Conservation (phyloP, 2,888 invertebrate species). For the Acleris emargana region DNA sequence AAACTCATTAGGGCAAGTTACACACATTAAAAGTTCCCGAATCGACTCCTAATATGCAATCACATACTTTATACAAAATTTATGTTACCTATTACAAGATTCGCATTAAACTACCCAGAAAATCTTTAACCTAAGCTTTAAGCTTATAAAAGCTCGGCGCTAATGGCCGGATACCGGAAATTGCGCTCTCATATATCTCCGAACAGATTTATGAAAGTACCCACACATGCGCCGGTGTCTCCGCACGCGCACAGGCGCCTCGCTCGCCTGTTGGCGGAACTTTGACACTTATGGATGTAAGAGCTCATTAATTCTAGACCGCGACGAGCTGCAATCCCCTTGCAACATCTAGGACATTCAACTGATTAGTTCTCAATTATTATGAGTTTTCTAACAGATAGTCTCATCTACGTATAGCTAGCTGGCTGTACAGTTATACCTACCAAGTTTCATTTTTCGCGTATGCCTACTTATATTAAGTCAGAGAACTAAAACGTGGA, state of each 20-base stretch:
- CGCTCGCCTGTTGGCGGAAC: conserved; percentile 58
- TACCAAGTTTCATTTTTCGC: no score
- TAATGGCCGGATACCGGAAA: conserved; percentile 96
- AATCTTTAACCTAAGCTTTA: conserved; percentile 85
- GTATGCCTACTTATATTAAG: no score
- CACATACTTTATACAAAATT: conserved; percentile 83
- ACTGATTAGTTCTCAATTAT: no score
- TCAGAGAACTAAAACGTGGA: no score
- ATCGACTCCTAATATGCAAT: conserved; percentile 83
- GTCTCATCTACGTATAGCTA: no score
- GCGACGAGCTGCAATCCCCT: conserved; percentile 44
- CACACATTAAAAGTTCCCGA: conserved; percentile 82
- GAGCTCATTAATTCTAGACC: conserved; percentile 73
- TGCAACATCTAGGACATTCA: background rate
- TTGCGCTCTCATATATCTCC: conserved; percentile 95
- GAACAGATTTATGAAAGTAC: conserved; percentile 95
- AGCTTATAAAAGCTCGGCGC: conserved; percentile 87
- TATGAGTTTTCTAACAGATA: no score
- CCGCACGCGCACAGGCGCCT: conserved; percentile 59
- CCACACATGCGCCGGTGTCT: conserved; percentile 82
- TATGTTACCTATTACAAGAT: conserved; percentile 84
- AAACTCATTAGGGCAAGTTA: conserved; percentile 81
- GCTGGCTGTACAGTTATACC: no score
- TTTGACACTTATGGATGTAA: conserved; percentile 81
- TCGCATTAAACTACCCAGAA: conserved; percentile 84